These are phyloP conservation scores for Lithophane socia DNA, from an alignment of 2,888 invertebrate species.

Conservation along the genomic window DNA sequence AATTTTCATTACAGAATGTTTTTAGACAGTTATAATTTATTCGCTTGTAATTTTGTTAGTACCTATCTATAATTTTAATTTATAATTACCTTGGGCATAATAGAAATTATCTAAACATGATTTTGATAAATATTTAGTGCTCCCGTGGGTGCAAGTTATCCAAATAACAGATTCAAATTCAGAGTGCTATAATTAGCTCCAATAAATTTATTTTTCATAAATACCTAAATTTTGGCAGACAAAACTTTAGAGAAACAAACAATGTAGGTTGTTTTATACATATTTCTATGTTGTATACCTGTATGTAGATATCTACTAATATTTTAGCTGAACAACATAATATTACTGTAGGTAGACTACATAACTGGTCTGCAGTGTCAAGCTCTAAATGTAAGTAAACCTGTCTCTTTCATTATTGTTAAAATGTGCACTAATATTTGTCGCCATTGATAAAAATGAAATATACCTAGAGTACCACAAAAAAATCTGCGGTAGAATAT, in stretches of 20 bases:
- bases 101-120: slow-evolving; percentile 42
- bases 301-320: not conserved
- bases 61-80: slow-evolving; percentile 6
- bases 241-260: not conserved
- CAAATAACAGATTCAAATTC: slow-evolving; percentile 14
- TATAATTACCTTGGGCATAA: slow-evolving; percentile 34
- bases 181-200: not conserved
- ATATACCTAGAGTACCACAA: not conserved
- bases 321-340: not conserved
- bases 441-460: not conserved
- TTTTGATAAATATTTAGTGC: slow-evolving; percentile 42
- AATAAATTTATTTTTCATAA: not conserved
- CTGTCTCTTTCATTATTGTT: not conserved
- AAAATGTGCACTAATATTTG: not conserved
- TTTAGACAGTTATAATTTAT: not conserved
- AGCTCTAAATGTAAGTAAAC: not conserved
- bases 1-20: not conserved
- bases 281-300: not conserved
- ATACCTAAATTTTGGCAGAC: not conserved
- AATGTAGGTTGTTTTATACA: not conserved
- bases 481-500: slow-evolving; percentile 4
- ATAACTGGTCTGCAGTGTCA: not conserved
- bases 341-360: not conserved
- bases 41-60: not conserved
- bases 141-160: slow-evolving; percentile 23